Evolutionary conservation across 2,797 vertebrate species (phyloP), one percentile per base, ranked within the genome.

Genomic region (Pelochelys cantorii): DNA sequence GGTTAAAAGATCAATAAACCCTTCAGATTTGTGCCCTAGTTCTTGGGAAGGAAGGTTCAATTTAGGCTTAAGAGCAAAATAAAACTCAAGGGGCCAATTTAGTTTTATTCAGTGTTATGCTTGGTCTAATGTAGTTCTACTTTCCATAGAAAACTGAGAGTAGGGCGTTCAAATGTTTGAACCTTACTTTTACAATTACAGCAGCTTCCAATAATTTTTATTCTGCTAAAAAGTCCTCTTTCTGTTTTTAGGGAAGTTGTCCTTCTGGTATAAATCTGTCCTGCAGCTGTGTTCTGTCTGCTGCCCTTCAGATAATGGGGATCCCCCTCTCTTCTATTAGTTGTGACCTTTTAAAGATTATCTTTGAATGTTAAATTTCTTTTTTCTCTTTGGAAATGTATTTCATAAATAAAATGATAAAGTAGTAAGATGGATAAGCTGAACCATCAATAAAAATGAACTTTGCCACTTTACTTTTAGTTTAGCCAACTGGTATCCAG

Each of bases 401-500:
- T 71, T 93, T 55, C 48, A 2, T 29, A 88, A 62, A 80, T 56
- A 31, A 23, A 23, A 74, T 34, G 15, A 7, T 52, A 77, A 29
- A 71, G n/a, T 42, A 77, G 22, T 52, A 77, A 52, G 37, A 77
- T 77, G 48, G 42, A 52, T 52, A 48, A 34, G 68, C 29, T 87
- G 3, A 85, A 23, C 68, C 6, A 4, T 10, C 27, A 54, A 90
- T 7, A 71, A 57, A 48, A 85, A 81, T 87, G 1, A 90, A 80
- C 48, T 59, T 37, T 94, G 27, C 85, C 1, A 0, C 42, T 94
- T 93, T 57, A 8, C 87, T 93, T 95, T 62, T 96, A 99, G 99
- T 99, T 99, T 95, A 99, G 98, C 95, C 99, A 99, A 96, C 97
- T 98, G 2, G 98, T 99, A 92, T 98, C 98, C 83, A 98, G 98